A percentile compares a stretch with the other conserved stretches of the same genome.
Evolutionary conservation across 2,888 invertebrate genomes (phyloP).

Genomic region (Hesperia comma): DNA sequence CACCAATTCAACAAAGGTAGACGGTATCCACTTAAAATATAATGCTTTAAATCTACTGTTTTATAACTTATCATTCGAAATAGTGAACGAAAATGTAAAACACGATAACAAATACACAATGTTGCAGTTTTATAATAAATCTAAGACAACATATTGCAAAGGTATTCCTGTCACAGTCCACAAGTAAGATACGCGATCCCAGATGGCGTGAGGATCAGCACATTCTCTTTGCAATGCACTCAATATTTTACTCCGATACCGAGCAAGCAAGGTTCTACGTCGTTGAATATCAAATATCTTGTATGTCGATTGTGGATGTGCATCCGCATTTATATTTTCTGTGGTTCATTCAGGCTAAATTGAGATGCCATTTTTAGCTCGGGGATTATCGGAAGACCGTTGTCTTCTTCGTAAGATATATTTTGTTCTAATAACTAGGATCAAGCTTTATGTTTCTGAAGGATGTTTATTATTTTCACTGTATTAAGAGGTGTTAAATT

Average conservation of each 20-base stretch:
- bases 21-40: too few relatives aligned
- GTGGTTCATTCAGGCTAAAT: not conserved
- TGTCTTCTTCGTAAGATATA: not conserved
- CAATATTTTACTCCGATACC: conserved; percentile 19
- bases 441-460: too few relatives aligned
- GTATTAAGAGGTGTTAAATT: too few relatives aligned
- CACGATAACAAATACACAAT: not conserved
- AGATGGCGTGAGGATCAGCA: conserved; percentile 1
- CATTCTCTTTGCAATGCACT: conserved; percentile 17
- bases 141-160: not conserved
- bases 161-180: conserved; percentile 6
- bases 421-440: too few relatives aligned
- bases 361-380: not conserved
- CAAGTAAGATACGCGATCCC: conserved; percentile 1
- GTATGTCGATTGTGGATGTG: not conserved
- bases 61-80: not conserved
- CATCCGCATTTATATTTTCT: not conserved
- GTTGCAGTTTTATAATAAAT: conserved; percentile 5
- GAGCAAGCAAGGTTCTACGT: conserved; percentile 3
- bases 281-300: conserved; percentile 23
- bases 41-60: too few relatives aligned
- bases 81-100: not conserved
- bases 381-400: not conserved
- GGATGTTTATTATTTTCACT: too few relatives aligned
- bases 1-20: too few relatives aligned